Base-by-base conservation (phyloP, 2,113 vertebrate species). In the Apus apus region DNA sequence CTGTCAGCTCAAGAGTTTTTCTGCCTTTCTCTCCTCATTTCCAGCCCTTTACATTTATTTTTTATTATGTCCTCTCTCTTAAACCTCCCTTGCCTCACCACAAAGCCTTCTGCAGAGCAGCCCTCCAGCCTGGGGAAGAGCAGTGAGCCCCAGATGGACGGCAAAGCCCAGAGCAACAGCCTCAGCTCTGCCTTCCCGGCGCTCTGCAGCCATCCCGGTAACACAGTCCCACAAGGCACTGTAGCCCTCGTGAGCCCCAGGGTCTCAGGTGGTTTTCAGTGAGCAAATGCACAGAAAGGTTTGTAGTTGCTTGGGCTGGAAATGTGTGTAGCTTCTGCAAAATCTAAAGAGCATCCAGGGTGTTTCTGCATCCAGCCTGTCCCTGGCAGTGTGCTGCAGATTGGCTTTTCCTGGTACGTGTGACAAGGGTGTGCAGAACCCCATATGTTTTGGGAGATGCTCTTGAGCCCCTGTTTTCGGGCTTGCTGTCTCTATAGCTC, bases 11-110 rank as follows among this genome's bases (percentile, higher is more conserved):
- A 2, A 45, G 22, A 36, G 34, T 45, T 91, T 86, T 65, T 67
- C 89, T 72, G 57, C 61, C 53, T 89, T 89, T 78, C 26, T 71
- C 72, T 77, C 86, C 91, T 89, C 38, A 57, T 81, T 87, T 70
- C 30, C 57, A 67, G 29, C 53, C 68, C 53, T 89, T 64, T 40
- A 36, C 32, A 72, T 92, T 89, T 67, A 57, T 91, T 92, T 97
- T 85, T 84, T 57, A 65, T 84, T 84, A 26, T 0, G 4, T 72
- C 73, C 58, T 79, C 40, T 74, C 51, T 89, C 68, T 66, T n/a
- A 71, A 67, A 46, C 68, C 48, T 87, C 36, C 62, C 26, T 22
- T 1, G 0, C 34, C 29, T 66, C 46, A 40, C 51, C 45, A 34
- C 46, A 60, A 70, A 89, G 50, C 66, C 56, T 50, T 50, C 23